Evolutionary conservation across 2,113 vertebrate genomes (phyloP).

Genomic region (Cyprinus carpio): DNA sequence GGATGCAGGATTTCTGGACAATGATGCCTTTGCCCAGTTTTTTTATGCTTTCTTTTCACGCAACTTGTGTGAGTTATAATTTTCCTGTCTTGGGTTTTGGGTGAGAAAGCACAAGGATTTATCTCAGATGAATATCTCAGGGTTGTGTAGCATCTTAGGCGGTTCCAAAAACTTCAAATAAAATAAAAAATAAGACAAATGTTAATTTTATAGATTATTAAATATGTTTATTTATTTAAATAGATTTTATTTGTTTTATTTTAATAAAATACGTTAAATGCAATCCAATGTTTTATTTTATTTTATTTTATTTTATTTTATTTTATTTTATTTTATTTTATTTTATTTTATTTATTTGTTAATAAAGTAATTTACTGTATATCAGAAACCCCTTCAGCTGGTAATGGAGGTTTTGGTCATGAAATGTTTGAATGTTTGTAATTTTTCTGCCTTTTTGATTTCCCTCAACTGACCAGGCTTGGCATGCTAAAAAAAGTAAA

Average conservation of each 20-base stretch:
- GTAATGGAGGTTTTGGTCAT: not conserved
- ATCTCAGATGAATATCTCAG: not conserved
- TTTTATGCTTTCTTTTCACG: not conserved
- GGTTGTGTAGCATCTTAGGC: not conserved
- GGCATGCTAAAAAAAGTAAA: not conserved
- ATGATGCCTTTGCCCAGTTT: conserved; percentile 34
- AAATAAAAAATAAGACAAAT: not conserved
- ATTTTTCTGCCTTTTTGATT: not conserved
- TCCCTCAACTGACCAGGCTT: not conserved
- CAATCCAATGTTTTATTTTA: not conserved
- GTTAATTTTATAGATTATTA: not conserved
- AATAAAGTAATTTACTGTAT: not conserved
- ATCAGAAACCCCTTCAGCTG: not conserved
- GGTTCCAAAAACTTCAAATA: not conserved
- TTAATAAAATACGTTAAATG: not conserved
- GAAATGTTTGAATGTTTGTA: not conserved
- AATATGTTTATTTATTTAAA: not conserved
- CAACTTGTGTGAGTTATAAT: not conserved
- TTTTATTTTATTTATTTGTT: not conserved
- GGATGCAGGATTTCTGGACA: conserved; percentile 54
- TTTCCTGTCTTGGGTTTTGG: not conserved
- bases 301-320: not conserved
- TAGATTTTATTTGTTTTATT: not conserved
- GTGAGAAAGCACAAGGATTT: not conserved
- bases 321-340: not conserved